A percentile compares a stretch with the other conserved stretches of the same genome.
Conservation (phyloP, 2,797 vertebrate species). For the Siniperca obscura region DNA sequence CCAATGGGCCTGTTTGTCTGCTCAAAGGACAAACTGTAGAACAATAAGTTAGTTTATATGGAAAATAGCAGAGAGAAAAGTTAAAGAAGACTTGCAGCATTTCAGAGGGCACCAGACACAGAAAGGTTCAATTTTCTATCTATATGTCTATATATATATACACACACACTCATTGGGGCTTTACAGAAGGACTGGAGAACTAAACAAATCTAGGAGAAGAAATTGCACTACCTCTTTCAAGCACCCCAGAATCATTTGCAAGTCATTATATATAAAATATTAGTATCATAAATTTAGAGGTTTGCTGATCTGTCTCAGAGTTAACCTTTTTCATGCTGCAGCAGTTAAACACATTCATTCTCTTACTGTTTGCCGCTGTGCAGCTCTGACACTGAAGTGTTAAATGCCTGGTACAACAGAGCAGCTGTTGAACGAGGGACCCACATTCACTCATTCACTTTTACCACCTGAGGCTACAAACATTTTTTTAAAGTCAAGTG, state of each 20-base stretch:
- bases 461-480: slow-evolving; percentile 19
- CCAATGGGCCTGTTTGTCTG: not conserved
- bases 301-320: not conserved
- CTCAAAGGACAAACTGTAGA: not conserved
- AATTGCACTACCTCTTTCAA: not conserved
- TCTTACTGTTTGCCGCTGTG: not conserved
- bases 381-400: not conserved
- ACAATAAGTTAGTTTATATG: not conserved
- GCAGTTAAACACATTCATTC: not conserved
- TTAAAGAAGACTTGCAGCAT: too few relatives aligned
- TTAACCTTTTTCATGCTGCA: not conserved
- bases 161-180: too few relatives aligned
- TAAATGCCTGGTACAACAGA: not conserved
- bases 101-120: too few relatives aligned
- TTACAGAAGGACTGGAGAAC: too few relatives aligned
- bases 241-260: not conserved
- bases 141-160: too few relatives aligned
- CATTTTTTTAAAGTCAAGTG: slow-evolving; percentile 6
- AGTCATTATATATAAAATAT: too few relatives aligned
- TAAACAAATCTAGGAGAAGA: too few relatives aligned
- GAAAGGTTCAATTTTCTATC: too few relatives aligned
- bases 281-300: too few relatives aligned
- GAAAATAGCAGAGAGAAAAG: too few relatives aligned
- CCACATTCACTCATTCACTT: slow-evolving; percentile 14
- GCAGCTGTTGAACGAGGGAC: not conserved